Base-by-base conservation (phyloP, 2,113 vertebrate species). In the Tragelaphus buxtoni region DNA sequence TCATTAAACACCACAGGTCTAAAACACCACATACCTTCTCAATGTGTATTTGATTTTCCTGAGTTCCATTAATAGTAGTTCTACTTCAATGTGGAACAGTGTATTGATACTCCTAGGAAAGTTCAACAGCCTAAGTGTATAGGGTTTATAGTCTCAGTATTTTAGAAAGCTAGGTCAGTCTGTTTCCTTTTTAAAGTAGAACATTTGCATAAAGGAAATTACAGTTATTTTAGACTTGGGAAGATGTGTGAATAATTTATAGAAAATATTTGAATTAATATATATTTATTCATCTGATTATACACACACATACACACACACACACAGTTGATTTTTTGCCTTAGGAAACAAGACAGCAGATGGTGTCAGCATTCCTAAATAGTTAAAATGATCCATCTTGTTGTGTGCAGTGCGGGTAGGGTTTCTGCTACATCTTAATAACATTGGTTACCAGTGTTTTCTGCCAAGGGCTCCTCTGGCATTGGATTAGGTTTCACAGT, bases 401-500 rank as follows among this genome's bases (percentile, higher is more conserved):
- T 88, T 88, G 82, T 95, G 61, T 95, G 93, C 61, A 69, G 32
- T 84, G 49, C 0, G 28, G 61, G 14, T 69, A 61, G 94, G 81
- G 86, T 94, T 94, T 92, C 85, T 96, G 85, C 88, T 93, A 32
- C 72, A 88, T 94, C 88, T 97, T 96, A 94, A 89, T 96, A 95
- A 96, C 32, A 58, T 65, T 91, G 95, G 86, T 93, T 95, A 92
- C 93, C 69, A 51, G 91, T 91, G 79, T 94, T 94, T 96, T 93
- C 91, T 97, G 93, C 86, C 93, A 93, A 90, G 63, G 86, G 58
- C 79, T 95, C 26, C 65, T 92, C 69, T 97, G 82, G 47, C 93
- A 65, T 74, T 85, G 89, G 91, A 94, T 97, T 95, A 65, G 90
- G 74, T 96, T 95, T 97, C 92, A 94, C 83, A 96, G 88, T 88